Evolutionary conservation across 2,797 vertebrate genomes (phyloP), one percentile per base, ranked within the genome.

Genomic region (Euthynnus affinis): DNA sequence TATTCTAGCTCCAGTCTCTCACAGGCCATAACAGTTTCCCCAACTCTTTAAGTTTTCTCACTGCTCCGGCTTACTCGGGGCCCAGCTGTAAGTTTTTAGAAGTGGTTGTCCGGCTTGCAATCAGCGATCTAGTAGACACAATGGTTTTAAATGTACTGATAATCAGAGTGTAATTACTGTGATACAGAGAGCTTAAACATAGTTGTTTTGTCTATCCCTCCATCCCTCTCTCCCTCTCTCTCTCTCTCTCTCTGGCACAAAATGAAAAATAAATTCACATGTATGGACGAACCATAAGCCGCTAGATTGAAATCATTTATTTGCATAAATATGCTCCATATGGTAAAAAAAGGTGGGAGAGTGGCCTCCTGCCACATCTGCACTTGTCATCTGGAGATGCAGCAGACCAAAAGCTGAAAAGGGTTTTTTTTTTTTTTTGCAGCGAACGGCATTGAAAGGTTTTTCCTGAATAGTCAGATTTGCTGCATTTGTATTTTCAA

Each of bases 391-490:
- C 18, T 27, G 14, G 37, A 83, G 76, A 81, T 78, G 44, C 44
- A 69, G 49, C 40, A 58, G 84, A 81, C 76, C 73, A 64, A 81
- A 64, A 71, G 57, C 55, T 70, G 53, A 72, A 71, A n/a, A 9
- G 0, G 17, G 4, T 10, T 62, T 63, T 82, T 83, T 14, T 57
- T 10, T 62, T 63, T 82, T 83, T 14, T 57, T 69, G 27, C 71
- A 44, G 74, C 5, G 27, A 29, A 67, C 23, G 0, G 7, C n/a
- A 65, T 34, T 71, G 32, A 68, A 76, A 74, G 52, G 25, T 61
- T 81, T 78, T 62, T 68, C 55, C 17, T 32, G 55, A 80, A 60
- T 10, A 42, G 49, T 67, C 64, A 51, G 55, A 74, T 77, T 53
- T 72, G 69, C 66, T 74, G 64, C 4, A n/a, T 73, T 78, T 42